phyloP scores from a whole-genome alignment of 2,113 vertebrate species.

The Heterotis niloticus region DNA sequence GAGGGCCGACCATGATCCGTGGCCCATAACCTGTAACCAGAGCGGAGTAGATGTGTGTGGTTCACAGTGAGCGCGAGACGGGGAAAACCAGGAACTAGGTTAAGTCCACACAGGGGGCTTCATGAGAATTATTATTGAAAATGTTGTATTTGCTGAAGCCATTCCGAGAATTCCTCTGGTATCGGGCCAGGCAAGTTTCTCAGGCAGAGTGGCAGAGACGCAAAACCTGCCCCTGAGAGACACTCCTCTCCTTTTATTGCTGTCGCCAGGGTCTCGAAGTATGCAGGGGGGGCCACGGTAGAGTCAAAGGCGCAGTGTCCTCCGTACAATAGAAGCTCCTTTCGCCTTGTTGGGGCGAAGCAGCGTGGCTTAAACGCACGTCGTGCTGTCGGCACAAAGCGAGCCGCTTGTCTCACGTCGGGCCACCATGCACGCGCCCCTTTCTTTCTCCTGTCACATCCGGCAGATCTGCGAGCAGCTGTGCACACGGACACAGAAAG shows the following conservation, averaged over 20 bases:
- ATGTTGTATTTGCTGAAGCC: constrained; percentile 65
- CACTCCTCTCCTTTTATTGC: constrained; percentile 21
- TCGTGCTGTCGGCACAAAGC: constrained; percentile 41
- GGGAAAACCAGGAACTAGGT: constrained; percentile 63
- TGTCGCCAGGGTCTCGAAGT: constrained; percentile 28
- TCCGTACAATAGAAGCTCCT: background rate
- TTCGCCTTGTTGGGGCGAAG: background rate
- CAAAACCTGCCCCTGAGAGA: constrained; percentile 13
- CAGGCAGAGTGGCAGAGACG: constrained; percentile 36
- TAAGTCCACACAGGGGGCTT: constrained; percentile 60
- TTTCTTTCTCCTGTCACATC: background rate
- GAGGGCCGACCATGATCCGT: too few relatives aligned
- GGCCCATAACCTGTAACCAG: too few relatives aligned
- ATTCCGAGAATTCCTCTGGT: constrained; percentile 66
- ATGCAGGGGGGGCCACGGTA: constrained; percentile 25
- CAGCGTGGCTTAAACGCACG: background rate
- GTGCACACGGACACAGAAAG: constrained; percentile 33
- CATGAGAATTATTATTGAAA: constrained; percentile 58
- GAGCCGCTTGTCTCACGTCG: constrained; percentile 44
- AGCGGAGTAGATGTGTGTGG: constrained; percentile 31
- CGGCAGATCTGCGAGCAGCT: constrained; percentile 34
- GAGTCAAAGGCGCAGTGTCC: background rate
- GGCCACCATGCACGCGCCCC: constrained; percentile 12
- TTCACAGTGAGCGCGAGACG: constrained; percentile 44
- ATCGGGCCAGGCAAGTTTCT: constrained; percentile 44